Evolutionary conservation across 2,797 vertebrate species (phyloP), one percentile per base, ranked within the genome.

Genomic region (Thripadectes ignobilis): DNA sequence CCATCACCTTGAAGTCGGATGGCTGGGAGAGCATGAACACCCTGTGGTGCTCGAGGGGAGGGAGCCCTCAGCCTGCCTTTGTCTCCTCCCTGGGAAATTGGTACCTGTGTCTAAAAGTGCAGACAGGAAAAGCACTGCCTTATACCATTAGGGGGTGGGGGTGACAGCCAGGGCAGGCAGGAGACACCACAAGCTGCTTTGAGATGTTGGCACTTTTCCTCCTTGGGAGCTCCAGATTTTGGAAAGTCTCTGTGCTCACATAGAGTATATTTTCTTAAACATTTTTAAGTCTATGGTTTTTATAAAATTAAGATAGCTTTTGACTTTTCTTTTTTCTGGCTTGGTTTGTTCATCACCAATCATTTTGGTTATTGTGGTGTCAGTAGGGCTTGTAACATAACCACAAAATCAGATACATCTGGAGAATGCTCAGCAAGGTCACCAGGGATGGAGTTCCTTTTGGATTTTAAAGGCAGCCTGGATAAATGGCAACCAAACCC

Each of bases 391-490:
- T 79, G 92, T 87, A 92, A 76, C 23, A 30, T 5, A 92, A 92
- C 94, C 92, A 54, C 92, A 93, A 91, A 95, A 95, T 85, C 63
- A 36, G 88, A 51, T 51, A 39, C 90, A 92, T 92, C 92, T 95
- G 94, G 86, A 85, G 57, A 2, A 3, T 6, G 34, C 77, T 38
- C 63, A 67, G 74, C 3, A 1, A 85, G 74, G 67, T 77, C 93
- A 65, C 67, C 0, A 0, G 43, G 68, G 67, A 81, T 3, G 14
- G 63, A 59, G 26, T 2, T 93, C 45, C 68, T 88, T 77, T 51
- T 72, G 72, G 43, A 73, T 95, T 87, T 78, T 45, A n/a, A 68
- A 91, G 48, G 48, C 57, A 80, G 79, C 17, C 72, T 89, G 71
- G n/a, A 87, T 79, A 85, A 96, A 92, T 24, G 46, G 63, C 75